Evolutionary conservation across 2,113 vertebrate species (phyloP).

Genomic region (Hystrix brachyura): DNA sequence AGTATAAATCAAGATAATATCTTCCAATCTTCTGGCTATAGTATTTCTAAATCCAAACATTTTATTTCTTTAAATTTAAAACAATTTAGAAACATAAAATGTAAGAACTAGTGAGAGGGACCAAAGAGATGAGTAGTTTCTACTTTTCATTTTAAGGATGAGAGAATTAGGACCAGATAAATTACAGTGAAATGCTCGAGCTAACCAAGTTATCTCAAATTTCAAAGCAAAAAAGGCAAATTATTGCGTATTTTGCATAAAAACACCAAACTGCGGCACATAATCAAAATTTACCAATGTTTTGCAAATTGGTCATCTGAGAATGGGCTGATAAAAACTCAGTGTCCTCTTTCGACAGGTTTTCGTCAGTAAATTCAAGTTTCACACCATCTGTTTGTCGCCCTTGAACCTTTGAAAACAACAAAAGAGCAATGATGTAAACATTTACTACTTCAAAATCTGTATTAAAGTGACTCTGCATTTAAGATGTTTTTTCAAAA

Average conservation of each 20-base stretch:
- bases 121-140: not conserved
- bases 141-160: not conserved
- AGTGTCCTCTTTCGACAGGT: constrained; percentile 80
- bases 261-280: not conserved
- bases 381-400: constrained; percentile 79
- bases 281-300: constrained; percentile 86
- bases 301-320: constrained; percentile 47
- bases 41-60: not conserved
- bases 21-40: not conserved
- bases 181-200: not conserved
- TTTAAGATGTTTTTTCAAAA: constrained; percentile 35
- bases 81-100: not conserved
- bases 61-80: constrained; percentile 54
- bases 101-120: not conserved
- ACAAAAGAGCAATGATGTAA: not conserved
- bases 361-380: constrained; percentile 84
- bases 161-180: not conserved
- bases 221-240: constrained; percentile 61
- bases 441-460: not conserved
- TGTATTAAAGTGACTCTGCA: not conserved
- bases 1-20: not conserved
- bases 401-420: constrained; percentile 85
- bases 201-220: not conserved
- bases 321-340: constrained; percentile 61
- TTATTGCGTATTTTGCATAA: not conserved